A percentile compares a stretch with the other conserved stretches of the same genome.
Conservation (phyloP, 2,797 vertebrate species). For the Rhinatrema bivittatum region DNA sequence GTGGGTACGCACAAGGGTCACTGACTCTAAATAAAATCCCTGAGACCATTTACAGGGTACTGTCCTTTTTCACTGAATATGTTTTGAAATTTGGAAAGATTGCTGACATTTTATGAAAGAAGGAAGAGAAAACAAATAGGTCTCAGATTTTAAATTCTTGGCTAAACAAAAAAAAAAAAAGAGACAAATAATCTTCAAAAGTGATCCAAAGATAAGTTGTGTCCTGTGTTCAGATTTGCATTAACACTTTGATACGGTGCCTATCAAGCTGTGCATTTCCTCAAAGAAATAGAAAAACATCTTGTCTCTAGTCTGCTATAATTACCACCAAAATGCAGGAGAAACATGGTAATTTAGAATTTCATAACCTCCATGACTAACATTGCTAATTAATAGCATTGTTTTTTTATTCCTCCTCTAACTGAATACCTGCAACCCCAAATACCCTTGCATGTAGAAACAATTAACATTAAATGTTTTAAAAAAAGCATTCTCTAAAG, state of each 20-base stretch:
- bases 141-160: too few relatives aligned
- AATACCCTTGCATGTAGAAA: slow-evolving; percentile 32
- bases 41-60: too few relatives aligned
- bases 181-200: too few relatives aligned
- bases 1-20: too few relatives aligned
- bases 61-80: too few relatives aligned
- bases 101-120: too few relatives aligned
- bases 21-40: too few relatives aligned
- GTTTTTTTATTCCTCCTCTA: slow-evolving; percentile 47
- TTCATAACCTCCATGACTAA: slow-evolving; percentile 53
- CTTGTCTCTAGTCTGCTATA: slow-evolving; percentile 49
- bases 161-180: too few relatives aligned
- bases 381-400: slow-evolving; percentile 54
- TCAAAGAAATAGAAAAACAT: slow-evolving; percentile 36
- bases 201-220: too few relatives aligned
- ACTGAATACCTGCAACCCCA: slow-evolving; percentile 44
- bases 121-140: too few relatives aligned
- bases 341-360: slow-evolving; percentile 49
- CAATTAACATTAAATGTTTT: slow-evolving; percentile 48
- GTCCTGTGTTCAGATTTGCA: too few relatives aligned
- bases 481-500: slow-evolving; percentile 34
- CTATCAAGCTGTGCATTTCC: slow-evolving; percentile 33
- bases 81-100: too few relatives aligned
- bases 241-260: slow-evolving; percentile 27
- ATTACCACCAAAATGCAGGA: slow-evolving; percentile 44